Evolutionary conservation across 2,113 vertebrate species (phyloP).

Genomic region (Dromiciops gliroides): DNA sequence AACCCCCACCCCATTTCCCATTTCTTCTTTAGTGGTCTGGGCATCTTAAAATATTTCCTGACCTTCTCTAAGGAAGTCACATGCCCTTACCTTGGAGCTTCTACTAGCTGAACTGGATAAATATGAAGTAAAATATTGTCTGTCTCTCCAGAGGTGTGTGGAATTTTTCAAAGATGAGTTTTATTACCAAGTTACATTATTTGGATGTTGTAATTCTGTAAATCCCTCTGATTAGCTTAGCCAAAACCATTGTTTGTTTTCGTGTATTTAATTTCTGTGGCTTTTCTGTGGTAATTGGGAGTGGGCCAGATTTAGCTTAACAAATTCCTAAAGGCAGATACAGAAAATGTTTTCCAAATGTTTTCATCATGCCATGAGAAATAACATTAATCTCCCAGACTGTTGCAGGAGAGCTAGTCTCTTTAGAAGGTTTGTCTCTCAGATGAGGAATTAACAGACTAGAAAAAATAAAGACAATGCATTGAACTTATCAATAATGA

Average conservation of each 20-base stretch:
- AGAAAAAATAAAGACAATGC: not conserved
- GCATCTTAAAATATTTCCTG: constrained; percentile 21
- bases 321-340: constrained; percentile 64
- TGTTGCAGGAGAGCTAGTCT: constrained; percentile 29
- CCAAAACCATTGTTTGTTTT: constrained; percentile 55
- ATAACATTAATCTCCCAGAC: constrained; percentile 27
- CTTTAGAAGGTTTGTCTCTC: not conserved
- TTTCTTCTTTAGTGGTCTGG: not conserved
- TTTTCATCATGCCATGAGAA: constrained; percentile 58
- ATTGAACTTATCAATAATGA: not conserved
- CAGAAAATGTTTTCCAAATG: constrained; percentile 64
- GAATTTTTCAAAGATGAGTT: constrained; percentile 43
- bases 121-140: constrained; percentile 21
- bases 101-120: constrained; percentile 24
- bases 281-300: constrained; percentile 69
- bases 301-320: constrained; percentile 61
- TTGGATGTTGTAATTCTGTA: constrained; percentile 59
- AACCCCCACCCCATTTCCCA: not conserved
- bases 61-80: not conserved
- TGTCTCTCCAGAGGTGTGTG: constrained; percentile 31
- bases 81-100: constrained; percentile 14
- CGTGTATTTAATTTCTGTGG: constrained; percentile 59
- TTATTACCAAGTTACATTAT: constrained; percentile 42
- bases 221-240: constrained; percentile 10
- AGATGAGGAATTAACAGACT: constrained; percentile 16